Evolutionary conservation across 1,140 invertebrate genomes (phyloP).

Genomic region (Prorops nasuta): DNA sequence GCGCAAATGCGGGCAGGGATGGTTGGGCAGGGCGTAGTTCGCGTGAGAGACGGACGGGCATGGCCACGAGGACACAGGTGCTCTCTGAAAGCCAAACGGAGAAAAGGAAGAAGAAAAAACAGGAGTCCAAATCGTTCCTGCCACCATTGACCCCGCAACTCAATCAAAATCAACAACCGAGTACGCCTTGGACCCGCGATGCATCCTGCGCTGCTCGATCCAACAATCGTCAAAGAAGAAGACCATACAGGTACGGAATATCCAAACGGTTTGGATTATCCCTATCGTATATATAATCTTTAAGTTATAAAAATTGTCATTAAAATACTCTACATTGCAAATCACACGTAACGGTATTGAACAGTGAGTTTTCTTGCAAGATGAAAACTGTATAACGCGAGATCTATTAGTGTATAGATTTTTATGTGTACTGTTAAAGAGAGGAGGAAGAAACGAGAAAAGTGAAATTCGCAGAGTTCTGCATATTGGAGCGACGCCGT

Average conservation of each 20-base stretch:
- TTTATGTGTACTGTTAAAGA: no score
- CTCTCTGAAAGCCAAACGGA: constrained; percentile 38
- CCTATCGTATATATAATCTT: no score
- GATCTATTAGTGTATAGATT: no score
- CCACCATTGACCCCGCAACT: constrained; percentile 44
- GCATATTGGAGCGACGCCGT: constrained; percentile 64
- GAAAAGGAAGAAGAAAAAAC: constrained; percentile 31
- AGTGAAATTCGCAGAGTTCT: no score
- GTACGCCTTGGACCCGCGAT: constrained; percentile 25
- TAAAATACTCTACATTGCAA: no score
- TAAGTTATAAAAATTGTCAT: no score
- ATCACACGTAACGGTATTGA: no score
- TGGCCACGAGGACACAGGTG: constrained; percentile 55
- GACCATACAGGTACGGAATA: constrained; percentile 48
- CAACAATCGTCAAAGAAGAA: constrained; percentile 38
- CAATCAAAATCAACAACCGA: constrained; percentile 31
- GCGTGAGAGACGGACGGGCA: constrained; percentile 43
- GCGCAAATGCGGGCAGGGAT: constrained; percentile 26
- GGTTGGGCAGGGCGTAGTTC: constrained; percentile 24
- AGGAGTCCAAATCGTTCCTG: constrained; percentile 44
- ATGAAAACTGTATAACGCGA: no score
- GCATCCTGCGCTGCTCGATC: constrained; percentile 18
- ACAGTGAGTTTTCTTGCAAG: no score
- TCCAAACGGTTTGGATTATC: no score
- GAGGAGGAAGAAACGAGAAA: no score